Base-by-base conservation (phyloP, 2,888 invertebrate genomes). In the Hetaerina titia region DNA sequence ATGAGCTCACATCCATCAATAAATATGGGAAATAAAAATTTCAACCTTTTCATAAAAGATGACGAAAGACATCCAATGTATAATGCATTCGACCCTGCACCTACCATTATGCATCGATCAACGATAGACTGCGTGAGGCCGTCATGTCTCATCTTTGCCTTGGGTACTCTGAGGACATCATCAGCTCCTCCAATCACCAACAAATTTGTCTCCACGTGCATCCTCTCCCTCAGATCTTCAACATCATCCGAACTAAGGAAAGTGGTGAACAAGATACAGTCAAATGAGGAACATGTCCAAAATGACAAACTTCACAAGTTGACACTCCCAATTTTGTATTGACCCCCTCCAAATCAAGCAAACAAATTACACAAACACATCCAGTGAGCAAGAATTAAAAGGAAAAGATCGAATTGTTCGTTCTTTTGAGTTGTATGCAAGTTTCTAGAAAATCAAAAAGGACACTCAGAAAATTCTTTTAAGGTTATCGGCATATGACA, bases 141-240 rank as follows among this genome's bases (percentile, higher is more conserved):
- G 96, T 98, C 98, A n/a, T 97, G 97, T 96, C 98, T 97, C 95
- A 98, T 98, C 96, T 98, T 98, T 94, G 97, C 97, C 95, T 98
- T 98, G 11, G 97, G 97, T 95, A 99, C 97, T 87, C 98, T 97
- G 31, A 99, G 97, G 95, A 98, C 97, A 96, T 98, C 98, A 96
- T 98, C 98, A 0, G 98, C 98, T 74, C 98, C 98, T 56, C 98
- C 98, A 25, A 99, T 98, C 22, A 99, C 97, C 69, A 98, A 97
- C 69, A 98, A 96, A 94, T 98, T 98, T 6, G 98, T 98, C 96
- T 98, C 98, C 0, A 98, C 98, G 95, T 98, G 97, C 98, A 99
- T 98, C 95, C 98, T 97, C 96, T 98, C 98, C 8, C 98, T 97
- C 81, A 98, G 96, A 95, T 98, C 98, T 96, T 98, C 98, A 96